Base-by-base conservation (phyloP, 2,797 vertebrate species). In the Sebastolobus altivelis region DNA sequence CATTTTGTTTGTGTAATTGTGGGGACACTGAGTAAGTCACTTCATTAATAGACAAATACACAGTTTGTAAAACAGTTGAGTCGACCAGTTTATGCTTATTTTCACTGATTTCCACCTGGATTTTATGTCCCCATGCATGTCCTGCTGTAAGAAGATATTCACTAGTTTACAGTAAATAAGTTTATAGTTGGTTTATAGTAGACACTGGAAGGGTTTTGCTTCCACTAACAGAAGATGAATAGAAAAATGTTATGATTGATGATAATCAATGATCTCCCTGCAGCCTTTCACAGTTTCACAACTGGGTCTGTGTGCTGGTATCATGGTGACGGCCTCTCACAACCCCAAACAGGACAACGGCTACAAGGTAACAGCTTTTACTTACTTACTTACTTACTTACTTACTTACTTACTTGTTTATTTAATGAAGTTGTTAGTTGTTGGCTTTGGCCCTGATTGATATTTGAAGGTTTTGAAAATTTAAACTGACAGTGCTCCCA, bases 261-360 rank as follows among this genome's bases (percentile, higher is more conserved):
- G 33, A 33, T 33, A 27, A 31, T 37, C 5, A 31, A 31, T 31
- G 2, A 3, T 31, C 11, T 67, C 56, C 18, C 35, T 90, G 56
- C 88, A 99, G 99, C 99, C 99, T 1, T 99, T 98, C 76, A 90
- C 98, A 0, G 97, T 99, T 38, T 96, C 92, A 8, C 96, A 96
- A 65, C 88, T 98, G 89, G 96, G 96, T 58, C 95, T 99, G 33
- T 97, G 97, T 93, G 98, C 98, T 80, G 99, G 98, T 52, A 95
- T 99, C 90, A 99, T 99, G 99, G 93, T 99, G 61, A 99, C 99
- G 0, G 98, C 98, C 27, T 99, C 98, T 1, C 99, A 99, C 89
- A 99, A 99, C 87, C 99, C 99, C 22, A 99, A 99, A 94, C 95
- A 99, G 86, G 99, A 99, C 91, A 98, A 99, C 29, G 99, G 99